Conservation (phyloP, 2,113 vertebrate species). For the Aramus guarauna region DNA sequence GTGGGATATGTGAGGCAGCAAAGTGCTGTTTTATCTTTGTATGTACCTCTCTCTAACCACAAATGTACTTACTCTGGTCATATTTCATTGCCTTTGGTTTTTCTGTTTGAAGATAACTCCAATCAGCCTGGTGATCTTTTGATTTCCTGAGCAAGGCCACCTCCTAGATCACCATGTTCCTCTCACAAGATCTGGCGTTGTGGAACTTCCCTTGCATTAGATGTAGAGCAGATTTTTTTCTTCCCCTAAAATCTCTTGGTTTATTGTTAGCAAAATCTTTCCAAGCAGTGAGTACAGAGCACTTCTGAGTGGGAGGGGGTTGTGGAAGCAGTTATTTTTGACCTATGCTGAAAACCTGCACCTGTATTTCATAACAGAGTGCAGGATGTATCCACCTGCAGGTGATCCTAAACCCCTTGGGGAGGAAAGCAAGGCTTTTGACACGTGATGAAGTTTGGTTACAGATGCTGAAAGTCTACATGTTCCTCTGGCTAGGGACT, state of each 20-base stretch:
- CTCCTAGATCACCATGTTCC: not conserved
- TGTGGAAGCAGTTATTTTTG: not conserved
- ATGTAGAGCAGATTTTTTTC: not conserved
- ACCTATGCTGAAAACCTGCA: not conserved
- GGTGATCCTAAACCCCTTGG: not conserved
- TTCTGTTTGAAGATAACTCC: not conserved
- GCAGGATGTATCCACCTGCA: not conserved
- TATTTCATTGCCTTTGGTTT: not conserved
- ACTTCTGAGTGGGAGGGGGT: not conserved
- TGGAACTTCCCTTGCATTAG: not conserved
- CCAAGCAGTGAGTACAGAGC: not conserved
- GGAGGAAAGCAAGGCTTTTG: not conserved
- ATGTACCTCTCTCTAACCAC: not conserved
- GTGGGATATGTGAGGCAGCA: not conserved
- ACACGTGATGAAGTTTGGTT: not conserved
- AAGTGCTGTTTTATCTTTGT: not conserved
- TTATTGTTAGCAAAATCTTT: not conserved
- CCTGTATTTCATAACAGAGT: not conserved
- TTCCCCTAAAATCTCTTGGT: not conserved
- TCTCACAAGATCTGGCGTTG: not conserved
- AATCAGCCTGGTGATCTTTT: not conserved
- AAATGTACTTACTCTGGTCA: not conserved
- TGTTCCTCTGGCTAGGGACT: not conserved
- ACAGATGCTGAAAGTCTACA: rapidly evolving
- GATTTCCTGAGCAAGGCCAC: not conserved